phyloP scores from a whole-genome alignment of 1,140 invertebrate species.

The Nomia melanderi region DNA sequence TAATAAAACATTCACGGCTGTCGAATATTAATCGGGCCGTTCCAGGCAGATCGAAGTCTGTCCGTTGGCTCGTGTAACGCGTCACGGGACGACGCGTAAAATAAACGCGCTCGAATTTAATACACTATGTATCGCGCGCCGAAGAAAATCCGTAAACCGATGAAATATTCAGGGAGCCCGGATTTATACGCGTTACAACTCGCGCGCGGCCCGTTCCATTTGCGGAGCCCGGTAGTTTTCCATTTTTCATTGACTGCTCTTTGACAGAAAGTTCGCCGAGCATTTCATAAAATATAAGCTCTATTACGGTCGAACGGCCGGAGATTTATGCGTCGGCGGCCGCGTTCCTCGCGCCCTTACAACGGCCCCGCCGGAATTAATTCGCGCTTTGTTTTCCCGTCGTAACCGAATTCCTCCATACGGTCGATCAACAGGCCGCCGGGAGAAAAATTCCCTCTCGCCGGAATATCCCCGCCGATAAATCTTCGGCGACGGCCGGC shows the following conservation, averaged over 20 bases:
- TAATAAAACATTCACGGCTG: not conserved
- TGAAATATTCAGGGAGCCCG: not conserved
- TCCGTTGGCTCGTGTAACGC: not conserved
- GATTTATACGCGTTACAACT: not conserved
- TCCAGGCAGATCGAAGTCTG: not conserved
- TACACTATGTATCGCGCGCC: not conserved
- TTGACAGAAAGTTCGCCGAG: not conserved
- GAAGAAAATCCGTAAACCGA: not conserved
- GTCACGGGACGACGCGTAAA: not conserved
- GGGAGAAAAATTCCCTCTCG: not conserved
- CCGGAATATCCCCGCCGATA: not conserved
- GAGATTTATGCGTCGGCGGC: not conserved
- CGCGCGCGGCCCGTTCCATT: not conserved
- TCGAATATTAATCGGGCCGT: not conserved
- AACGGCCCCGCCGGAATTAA: not conserved
- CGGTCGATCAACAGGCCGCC: not conserved
- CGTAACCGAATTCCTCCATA: not conserved
- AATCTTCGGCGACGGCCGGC: conserved; percentile 4
- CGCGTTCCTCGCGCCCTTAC: too few species aligned
- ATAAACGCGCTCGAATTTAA: not conserved
- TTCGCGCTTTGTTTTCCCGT: not conserved
- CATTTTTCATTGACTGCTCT: not conserved
- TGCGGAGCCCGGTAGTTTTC: not conserved
- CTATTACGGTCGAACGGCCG: not conserved
- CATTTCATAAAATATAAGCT: conserved; percentile 2